Evolutionary conservation across 2,797 vertebrate genomes (phyloP).

Genomic region (Geotrypetes seraphini): DNA sequence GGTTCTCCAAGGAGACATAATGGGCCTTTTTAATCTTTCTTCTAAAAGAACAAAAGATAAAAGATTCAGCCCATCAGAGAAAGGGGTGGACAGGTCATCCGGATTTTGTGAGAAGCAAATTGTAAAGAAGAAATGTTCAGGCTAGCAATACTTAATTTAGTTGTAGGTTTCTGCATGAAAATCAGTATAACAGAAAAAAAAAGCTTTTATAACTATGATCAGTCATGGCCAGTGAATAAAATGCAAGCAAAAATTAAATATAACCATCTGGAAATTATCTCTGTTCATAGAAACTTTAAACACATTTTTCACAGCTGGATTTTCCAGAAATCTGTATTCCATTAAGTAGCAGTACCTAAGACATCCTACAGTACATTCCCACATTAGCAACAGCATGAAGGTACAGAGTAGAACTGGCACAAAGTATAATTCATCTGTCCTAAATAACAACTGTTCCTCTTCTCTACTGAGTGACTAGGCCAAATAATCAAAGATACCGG

Average conservation of each 20-base stretch:
- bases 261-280: background rate
- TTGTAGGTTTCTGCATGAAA: slow-evolving; percentile 17
- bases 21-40: background rate
- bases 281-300: slow-evolving; percentile 6
- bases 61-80: background rate
- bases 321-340: background rate
- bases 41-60: background rate
- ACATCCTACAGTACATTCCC: background rate
- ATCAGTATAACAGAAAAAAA: too few relatives aligned
- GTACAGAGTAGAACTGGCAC: background rate
- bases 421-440: background rate
- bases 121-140: fast-evolving
- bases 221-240: slow-evolving; percentile 3
- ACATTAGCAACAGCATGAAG: background rate
- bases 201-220: slow-evolving; percentile 1
- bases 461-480: too few relatives aligned
- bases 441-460: background rate
- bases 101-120: background rate
- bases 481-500: background rate
- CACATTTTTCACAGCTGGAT: background rate
- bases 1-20: background rate
- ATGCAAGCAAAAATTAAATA: slow-evolving; percentile 15
- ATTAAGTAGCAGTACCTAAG: background rate
- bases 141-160: slow-evolving; percentile 5
- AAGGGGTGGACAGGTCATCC: background rate